Evolutionary conservation across 2,797 vertebrate genomes (phyloP), one percentile per base, ranked within the genome.

Genomic region (Poecile montanus): DNA sequence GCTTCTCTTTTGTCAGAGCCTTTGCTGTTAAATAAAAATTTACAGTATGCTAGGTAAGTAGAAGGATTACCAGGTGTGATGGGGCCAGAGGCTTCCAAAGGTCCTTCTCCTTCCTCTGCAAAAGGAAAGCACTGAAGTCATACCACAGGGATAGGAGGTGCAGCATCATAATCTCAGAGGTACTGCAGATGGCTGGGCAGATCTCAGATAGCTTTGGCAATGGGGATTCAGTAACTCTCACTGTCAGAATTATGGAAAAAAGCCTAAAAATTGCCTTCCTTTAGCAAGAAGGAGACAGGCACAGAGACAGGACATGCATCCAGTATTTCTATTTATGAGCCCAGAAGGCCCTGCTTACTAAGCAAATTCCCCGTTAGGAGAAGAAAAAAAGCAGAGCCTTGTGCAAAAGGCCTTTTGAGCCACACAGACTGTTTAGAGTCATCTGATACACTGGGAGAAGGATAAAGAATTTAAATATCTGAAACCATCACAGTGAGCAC

Each of bases 401-500:
- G 75, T 88, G 27, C 61, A 67, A 27, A 62, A 12, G 76, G 19
- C n/a, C n/a, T 42, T 2, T 67, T 56, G 76, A 75, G 85, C 40
- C 72, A 65, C 60, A 83, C 26, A 89, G 36, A 74, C 32, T 76
- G 26, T 76, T 88, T 26, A 71, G 26, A 85, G 88, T 75, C 29
- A 80, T 51, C 30, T 73, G 57, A 88, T 88, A 88, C 32, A 27
- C 79, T 76, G 85, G 51, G 61, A 93, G 79, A 91, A 82, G 67
- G 27, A 88, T 63, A 88, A 95, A 88, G n/a, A 76, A 80, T 82
- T 85, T 67, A 75, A 85, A 36, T 45, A 45, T 65, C 56, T 82
- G 63, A 70, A 90, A 57, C 42, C 45, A 61, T 62, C 85, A 42
- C 36, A 92, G 14, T 34, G 34, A 92, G 63, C 48, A 85, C 61